Conservation (phyloP, 2,113 vertebrate species). For the Proteles cristata region DNA sequence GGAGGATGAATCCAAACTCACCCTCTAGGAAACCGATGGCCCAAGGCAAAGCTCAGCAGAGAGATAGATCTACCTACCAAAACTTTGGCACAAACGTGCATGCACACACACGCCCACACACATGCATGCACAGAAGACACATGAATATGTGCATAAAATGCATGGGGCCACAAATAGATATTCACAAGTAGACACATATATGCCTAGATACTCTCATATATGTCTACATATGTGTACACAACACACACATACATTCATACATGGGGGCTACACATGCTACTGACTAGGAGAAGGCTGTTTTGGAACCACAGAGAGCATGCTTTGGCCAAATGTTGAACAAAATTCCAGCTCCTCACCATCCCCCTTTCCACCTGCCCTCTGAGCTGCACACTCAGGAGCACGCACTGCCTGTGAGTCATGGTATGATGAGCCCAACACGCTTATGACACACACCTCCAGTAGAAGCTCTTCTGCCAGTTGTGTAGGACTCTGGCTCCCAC, state of each 20-base stretch:
- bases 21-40: neutral
- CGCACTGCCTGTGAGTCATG: neutral
- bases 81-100: neutral
- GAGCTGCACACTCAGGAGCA: neutral
- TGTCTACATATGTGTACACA: neutral
- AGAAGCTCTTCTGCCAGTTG: neutral
- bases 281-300: neutral
- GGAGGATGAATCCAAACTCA: slow-evolving; percentile 81
- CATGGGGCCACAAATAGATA: neutral
- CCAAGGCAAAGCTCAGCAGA: neutral
- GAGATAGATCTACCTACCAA: neutral
- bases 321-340: neutral
- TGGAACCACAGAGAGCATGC: neutral
- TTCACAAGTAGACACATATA: neutral
- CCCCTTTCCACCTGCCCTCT: neutral
- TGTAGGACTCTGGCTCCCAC: neutral
- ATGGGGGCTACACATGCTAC: no score
- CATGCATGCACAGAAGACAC: neutral
- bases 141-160: neutral
- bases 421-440: neutral
- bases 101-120: neutral
- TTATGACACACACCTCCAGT: neutral
- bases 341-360: neutral
- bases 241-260: neutral
- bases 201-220: neutral